Conservation (phyloP, 1,140 invertebrate genomes). For the Zelostemma sp. region DNA sequence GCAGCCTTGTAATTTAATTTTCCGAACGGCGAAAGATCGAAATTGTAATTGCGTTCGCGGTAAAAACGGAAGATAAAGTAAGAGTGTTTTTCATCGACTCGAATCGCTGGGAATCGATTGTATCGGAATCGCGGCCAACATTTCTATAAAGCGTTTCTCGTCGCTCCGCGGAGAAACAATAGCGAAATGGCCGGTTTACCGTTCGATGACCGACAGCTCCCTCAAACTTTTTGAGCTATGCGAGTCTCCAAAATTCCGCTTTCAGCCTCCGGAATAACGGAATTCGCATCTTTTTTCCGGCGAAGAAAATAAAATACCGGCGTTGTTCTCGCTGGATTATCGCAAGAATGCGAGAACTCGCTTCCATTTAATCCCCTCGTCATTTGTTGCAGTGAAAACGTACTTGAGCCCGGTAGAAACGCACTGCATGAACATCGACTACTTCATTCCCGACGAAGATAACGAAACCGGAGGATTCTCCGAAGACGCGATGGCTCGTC, state of each 20-base stretch:
- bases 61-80: background rate
- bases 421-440: conserved; percentile 94
- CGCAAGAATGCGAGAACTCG: too few relatives aligned
- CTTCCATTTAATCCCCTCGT: background rate
- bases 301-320: too few relatives aligned
- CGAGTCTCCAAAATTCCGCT: too few relatives aligned
- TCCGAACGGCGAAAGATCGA: too few relatives aligned
- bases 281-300: too few relatives aligned
- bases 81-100: conserved; percentile 21
- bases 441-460: conserved; percentile 89
- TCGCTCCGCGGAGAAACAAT: conserved; percentile 40
- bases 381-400: conserved; percentile 80
- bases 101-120: conserved; percentile 43
- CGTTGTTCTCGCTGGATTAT: too few relatives aligned
- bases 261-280: too few relatives aligned
- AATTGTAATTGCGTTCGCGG: too few relatives aligned
- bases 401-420: conserved; percentile 94
- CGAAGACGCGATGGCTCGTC: conserved; percentile 86
- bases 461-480: conserved; percentile 84
- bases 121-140: conserved; percentile 21
- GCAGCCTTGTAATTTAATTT: too few relatives aligned
- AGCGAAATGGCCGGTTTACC: conserved; percentile 31
- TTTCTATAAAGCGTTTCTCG: conserved; percentile 26
- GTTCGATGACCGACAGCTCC: conserved; percentile 53
- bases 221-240: conserved; percentile 55